A percentile compares a stretch with the other conserved stretches of the same genome.
These are phyloP conservation scores for Dicycla oo DNA, from an alignment of 2,888 invertebrate species.

Conservation along the genomic window DNA sequence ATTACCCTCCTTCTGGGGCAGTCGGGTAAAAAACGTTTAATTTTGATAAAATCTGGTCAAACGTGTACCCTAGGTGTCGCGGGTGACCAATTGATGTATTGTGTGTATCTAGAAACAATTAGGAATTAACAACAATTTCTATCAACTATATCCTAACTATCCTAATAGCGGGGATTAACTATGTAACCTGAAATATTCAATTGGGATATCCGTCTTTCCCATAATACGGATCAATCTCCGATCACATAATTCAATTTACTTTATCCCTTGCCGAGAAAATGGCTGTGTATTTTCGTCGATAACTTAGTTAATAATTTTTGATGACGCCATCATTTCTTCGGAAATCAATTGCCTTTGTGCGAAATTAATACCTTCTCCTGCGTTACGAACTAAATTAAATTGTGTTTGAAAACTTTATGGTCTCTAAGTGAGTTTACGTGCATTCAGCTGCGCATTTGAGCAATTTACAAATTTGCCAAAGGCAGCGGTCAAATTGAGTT, in stretches of 20 bases:
- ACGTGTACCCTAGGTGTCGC: no score
- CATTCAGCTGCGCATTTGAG: conserved; percentile 26
- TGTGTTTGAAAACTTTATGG: conserved; percentile 36
- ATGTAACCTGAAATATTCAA: conserved; percentile 66
- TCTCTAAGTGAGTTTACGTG: conserved; percentile 35
- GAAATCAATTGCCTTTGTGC: conserved; percentile 63
- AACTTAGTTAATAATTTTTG: conserved; percentile 82
- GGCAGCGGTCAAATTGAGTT: conserved; percentile 18
- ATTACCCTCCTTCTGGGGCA: no score
- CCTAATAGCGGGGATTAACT: conserved; percentile 42
- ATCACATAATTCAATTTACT: conserved; percentile 83
- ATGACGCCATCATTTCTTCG: conserved; percentile 77
- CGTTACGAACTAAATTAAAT: conserved; percentile 24
- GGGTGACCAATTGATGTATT: neutral
- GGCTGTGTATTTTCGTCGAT: conserved; percentile 79
- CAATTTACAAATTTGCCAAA: conserved; percentile 24
- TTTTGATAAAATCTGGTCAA: neutral
- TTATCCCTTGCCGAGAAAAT: conserved; percentile 82
- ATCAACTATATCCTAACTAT: conserved; percentile 37
- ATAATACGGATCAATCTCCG: conserved; percentile 78
- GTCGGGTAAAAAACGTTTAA: neutral
- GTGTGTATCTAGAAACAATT: conserved; percentile 13
- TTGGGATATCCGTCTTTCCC: conserved; percentile 71
- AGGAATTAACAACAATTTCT: conserved; percentile 40
- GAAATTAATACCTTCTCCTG: conserved; percentile 41